Evolutionary conservation across 2,797 vertebrate genomes (phyloP).

Genomic region (Enteromius afrohamiltoni): DNA sequence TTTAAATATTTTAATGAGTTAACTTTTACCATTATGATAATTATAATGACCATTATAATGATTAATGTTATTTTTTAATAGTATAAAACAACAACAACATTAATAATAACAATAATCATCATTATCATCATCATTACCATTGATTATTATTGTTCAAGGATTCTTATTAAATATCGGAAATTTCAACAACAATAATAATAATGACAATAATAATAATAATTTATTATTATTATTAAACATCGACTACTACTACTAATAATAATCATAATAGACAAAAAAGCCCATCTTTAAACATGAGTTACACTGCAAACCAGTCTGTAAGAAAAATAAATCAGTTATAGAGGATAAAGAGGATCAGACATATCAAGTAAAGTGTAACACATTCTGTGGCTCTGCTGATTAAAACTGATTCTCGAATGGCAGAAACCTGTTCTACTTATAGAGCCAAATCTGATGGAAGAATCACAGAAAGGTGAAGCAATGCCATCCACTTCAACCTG

Average conservation of each 20-base stretch:
- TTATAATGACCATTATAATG: too few species aligned
- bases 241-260: neutral
- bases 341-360: neutral
- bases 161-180: neutral
- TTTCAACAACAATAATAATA: neutral
- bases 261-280: constrained; percentile 24
- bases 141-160: neutral
- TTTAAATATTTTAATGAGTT: too few species aligned
- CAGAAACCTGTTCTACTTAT: constrained; percentile 28
- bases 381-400: constrained; percentile 15
- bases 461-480: constrained; percentile 11
- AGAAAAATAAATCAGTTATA: neutral
- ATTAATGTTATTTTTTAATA: too few species aligned
- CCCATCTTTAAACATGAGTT: constrained; percentile 46
- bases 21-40: too few species aligned
- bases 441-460: constrained; percentile 40
- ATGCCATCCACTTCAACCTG: constrained; percentile 16
- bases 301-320: constrained; percentile 8
- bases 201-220: too few species aligned
- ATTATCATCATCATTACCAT: neutral
- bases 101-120: neutral
- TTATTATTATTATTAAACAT: too few species aligned
- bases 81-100: neutral
- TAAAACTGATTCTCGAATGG: constrained; percentile 28
- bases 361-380: constrained; percentile 17